Evolutionary conservation across 2,888 invertebrate genomes (phyloP), one percentile per base, ranked within the genome.

Genomic region (Mythimna vitellina): DNA sequence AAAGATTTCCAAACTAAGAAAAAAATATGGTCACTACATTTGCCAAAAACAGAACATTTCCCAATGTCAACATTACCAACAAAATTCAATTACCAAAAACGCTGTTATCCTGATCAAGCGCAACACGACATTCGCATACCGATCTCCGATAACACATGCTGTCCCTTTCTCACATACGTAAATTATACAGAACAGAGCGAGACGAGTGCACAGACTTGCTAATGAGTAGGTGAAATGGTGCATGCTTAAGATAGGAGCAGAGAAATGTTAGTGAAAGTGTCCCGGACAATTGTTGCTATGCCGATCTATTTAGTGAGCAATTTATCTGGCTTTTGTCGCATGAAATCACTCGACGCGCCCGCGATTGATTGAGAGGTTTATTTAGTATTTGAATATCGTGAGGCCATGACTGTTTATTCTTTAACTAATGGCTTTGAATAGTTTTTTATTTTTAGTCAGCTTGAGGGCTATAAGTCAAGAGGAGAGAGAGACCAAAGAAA

Each of bases 201-300:
- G 92, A 88, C 82, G 83, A 83, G 67, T 49, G 58, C 61, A 49
- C 60, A 78, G 85, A 88, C 83, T 91, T 87, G 89, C 91, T 93
- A 93, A 94, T 94, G 93, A 93, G 90, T 87, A 82, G 88, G 87
- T 89, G 91, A 92, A 91, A 92, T 89, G 89, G 89, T 89, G 87
- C 88, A 90, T 90, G 87, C 89, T 86, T 81, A 79, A 85, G 78
- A 78, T 86, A 86, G 85, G 88, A 81, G 82, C 86, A 85, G 88
- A 86, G 89, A 89, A 89, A 89, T 89, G 86, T 12, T 72, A 86
- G 92, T 90, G 93, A 93, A 93, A 93, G 93, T 90, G 79, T 81
- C 80, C 60, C 73, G 71, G 60, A 56, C 61, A 70, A 72, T 78
- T 73, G 86, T 85, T 83, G 70, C 63, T 74, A 77, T 75, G 67